Evolutionary conservation across 1,140 invertebrate species (phyloP).

Genomic region (Drosophila sp.): DNA sequence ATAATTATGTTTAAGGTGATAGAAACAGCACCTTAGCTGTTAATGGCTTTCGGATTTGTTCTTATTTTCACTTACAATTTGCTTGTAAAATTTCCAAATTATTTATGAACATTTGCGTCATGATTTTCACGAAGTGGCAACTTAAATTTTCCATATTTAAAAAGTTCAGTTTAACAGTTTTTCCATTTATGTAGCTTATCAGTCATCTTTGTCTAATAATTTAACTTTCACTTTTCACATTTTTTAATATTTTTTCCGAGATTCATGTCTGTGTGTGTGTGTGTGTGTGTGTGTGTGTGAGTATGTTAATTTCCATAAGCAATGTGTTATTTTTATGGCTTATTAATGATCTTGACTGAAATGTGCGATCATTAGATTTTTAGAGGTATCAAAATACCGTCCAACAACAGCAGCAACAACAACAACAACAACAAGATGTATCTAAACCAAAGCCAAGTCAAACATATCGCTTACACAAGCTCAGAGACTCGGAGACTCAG

Average conservation of each 20-base stretch:
- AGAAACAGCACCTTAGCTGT: too few relatives aligned
- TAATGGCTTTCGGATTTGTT: too few relatives aligned
- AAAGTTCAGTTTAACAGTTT: slow-evolving; percentile 2
- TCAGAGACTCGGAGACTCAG: slow-evolving; percentile 21
- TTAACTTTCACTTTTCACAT: slow-evolving; percentile 60
- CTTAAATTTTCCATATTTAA: slow-evolving; percentile 1
- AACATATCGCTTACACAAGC: slow-evolving; percentile 59
- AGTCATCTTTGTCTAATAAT: slow-evolving; percentile 41
- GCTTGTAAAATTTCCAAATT: too few relatives aligned
- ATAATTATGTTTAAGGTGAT: too few relatives aligned
- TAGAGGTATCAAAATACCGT: slow-evolving; percentile 34
- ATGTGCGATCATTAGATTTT: slow-evolving; percentile 69
- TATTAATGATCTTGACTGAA: slow-evolving; percentile 72
- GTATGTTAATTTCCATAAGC: slow-evolving; percentile 38
- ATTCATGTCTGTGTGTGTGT: not conserved
- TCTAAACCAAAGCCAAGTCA: slow-evolving; percentile 39
- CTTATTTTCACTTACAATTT: too few relatives aligned
- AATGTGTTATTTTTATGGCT: slow-evolving; percentile 73
- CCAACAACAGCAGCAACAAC: slow-evolving; percentile 15
- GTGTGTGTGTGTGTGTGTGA: not conserved
- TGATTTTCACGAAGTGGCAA: not conserved
- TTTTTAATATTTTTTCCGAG: not conserved
- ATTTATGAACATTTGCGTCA: not conserved
- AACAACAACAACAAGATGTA: slow-evolving; percentile 23
- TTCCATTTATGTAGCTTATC: slow-evolving; percentile 2